Percentiles rank a stretch among this genome's conserved stretches.
phyloP scores from a whole-genome alignment of 2,113 vertebrate genomes.

The Urocynchramus pylzowi region DNA sequence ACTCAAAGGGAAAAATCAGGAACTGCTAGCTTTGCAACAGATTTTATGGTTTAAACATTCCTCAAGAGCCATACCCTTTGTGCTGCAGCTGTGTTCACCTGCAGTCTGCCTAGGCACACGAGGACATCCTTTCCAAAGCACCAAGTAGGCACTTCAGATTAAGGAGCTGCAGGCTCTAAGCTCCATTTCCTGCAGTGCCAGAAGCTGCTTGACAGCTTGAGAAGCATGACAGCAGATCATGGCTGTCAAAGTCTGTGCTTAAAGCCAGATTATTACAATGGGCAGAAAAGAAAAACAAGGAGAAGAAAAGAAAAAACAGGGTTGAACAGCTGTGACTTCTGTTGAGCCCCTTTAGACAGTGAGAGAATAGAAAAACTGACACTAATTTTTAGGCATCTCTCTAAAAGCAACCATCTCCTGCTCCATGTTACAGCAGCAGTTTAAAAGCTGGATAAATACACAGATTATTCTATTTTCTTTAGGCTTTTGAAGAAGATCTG shows the following conservation, averaged over 20 bases:
- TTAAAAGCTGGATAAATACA: neutral
- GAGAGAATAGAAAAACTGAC: neutral
- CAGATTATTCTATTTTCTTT: neutral
- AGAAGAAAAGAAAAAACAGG: neutral
- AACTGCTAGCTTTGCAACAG: neutral
- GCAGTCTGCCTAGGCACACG: neutral
- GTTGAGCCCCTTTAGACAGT: neutral
- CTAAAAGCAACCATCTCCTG: neutral
- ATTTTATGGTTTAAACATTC: neutral
- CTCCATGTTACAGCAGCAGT: neutral
- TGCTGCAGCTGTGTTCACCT: neutral
- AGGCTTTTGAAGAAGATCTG: neutral
- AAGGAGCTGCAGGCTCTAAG: neutral
- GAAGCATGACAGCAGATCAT: neutral
- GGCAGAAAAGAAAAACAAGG: neutral
- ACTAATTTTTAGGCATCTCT: neutral
- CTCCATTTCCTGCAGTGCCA: neutral
- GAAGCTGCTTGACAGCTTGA: slow-evolving; percentile 18
- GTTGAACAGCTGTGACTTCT: neutral
- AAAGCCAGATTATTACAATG: neutral
- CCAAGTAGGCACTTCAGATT: neutral
- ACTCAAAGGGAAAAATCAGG: neutral
- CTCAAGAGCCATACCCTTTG: neutral
- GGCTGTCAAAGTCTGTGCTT: neutral
- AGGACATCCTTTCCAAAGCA: neutral